Evolutionary conservation across 2,113 vertebrate genomes (phyloP).

Genomic region (Misgurnus anguillicaudatus): DNA sequence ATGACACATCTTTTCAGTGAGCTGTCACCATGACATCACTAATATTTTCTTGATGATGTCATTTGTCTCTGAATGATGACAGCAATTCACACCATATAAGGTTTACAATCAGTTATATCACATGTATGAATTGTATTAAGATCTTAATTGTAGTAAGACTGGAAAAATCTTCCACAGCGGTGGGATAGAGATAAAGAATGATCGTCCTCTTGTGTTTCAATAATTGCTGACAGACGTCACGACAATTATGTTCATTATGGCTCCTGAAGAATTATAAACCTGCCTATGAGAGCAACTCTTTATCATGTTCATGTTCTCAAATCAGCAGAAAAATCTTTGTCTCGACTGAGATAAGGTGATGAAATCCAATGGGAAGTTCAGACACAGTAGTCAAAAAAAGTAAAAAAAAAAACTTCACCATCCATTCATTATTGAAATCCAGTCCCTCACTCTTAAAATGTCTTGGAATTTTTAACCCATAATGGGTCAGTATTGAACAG

Average conservation of each 20-base stretch:
- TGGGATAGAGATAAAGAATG: not conserved
- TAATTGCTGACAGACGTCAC: conserved; percentile 1
- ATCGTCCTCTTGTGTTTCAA: conserved; percentile 19
- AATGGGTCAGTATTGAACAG: too few relatives aligned
- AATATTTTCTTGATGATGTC: not conserved
- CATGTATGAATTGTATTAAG: not conserved
- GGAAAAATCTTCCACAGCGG: not conserved
- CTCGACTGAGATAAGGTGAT: not conserved
- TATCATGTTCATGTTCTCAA: not conserved
- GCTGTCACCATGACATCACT: not conserved
- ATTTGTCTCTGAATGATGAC: not conserved
- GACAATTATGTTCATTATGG: conserved; percentile 2
- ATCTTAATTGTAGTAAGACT: not conserved
- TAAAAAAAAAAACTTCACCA: too few relatives aligned
- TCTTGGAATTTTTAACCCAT: too few relatives aligned
- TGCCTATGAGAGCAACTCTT: not conserved
- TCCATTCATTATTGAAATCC: too few relatives aligned
- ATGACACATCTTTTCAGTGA: not conserved
- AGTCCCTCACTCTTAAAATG: too few relatives aligned
- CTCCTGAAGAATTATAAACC: conserved; percentile 7
- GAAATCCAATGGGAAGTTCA: not conserved
- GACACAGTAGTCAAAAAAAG: too few relatives aligned
- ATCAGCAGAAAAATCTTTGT: not conserved
- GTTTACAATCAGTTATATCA: too few relatives aligned
- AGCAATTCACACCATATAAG: not conserved